Evolutionary conservation across 2,113 vertebrate species (phyloP).

Genomic region (Prochilodus magdalenae): DNA sequence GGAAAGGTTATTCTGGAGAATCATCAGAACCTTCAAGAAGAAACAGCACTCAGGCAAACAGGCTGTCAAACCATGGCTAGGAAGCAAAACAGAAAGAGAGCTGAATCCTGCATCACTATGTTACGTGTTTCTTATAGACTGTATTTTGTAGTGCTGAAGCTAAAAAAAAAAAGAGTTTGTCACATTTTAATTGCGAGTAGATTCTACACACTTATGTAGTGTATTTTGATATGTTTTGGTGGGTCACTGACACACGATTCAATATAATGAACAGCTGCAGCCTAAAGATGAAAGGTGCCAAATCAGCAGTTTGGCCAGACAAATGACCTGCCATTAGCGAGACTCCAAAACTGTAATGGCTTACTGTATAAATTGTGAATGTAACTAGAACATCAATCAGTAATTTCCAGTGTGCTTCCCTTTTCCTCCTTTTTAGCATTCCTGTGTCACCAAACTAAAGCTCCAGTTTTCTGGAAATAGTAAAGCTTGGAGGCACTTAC

Average conservation of each 20-base stretch:
- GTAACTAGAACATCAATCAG: no score
- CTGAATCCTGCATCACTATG: not conserved
- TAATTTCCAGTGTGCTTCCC: no score
- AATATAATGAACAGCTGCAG: not conserved
- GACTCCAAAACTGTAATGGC: not conserved
- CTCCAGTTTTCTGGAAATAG: no score
- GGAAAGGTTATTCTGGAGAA: no score
- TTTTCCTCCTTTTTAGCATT: no score
- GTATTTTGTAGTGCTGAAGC: not conserved
- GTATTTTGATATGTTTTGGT: not conserved
- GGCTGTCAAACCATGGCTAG: not conserved
- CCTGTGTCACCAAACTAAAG: no score
- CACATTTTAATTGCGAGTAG: no score
- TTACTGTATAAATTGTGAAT: no score
- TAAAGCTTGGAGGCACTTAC: not conserved
- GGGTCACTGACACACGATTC: not conserved
- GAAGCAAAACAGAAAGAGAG: not conserved
- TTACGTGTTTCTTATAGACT: no score
- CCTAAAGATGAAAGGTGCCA: not conserved
- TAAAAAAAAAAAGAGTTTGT: not conserved
- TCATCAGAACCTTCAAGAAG: not conserved
- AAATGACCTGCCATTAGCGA: conserved; percentile 1
- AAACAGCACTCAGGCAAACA: not conserved
- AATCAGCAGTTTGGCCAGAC: not conserved
- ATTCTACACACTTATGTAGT: not conserved